Evolutionary conservation across 2,113 vertebrate species (phyloP), one percentile per base, ranked within the genome.

Genomic region (Microtus ochrogaster): DNA sequence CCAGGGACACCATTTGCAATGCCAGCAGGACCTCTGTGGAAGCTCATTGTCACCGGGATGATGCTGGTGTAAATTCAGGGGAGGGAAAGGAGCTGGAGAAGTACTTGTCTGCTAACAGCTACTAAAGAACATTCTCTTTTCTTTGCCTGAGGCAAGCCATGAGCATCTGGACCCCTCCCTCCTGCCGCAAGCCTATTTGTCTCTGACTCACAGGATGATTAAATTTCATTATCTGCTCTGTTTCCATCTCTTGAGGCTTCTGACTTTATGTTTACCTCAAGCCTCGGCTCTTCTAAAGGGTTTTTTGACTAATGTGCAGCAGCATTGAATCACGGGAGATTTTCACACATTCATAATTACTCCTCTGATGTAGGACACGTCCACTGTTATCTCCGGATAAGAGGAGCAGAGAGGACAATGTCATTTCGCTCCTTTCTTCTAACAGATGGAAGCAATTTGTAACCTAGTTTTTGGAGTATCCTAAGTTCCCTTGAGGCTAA

Each of bases 151-250:
- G 70, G 55, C 12, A n/a, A 36, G 14, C 41, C 44, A 2, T 28
- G 19, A 77, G n/a, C 17, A 12, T 61, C 41, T 47, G 24, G 33
- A 39, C 63, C 52, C 21, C 81, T 84, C 22, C n/a, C 9, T 90
- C 65, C 28, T 12, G 47, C 74, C 77, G 72, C 36, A 65, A 52
- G 92, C 87, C 93, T 85, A n/a, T 90, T 93, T 92, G 91, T 85
- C 44, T 96, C 84, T 97, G 97, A 97, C 94, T 96, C 96, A 97
- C 92, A 95, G 91, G 92, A 94, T 96, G 95, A 96, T 95, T 96
- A 85, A 77, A 91, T 92, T 95, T 89, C 92, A 92, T 92, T 92
- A 92, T 72, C 85, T 0, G 0, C 44, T 93, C 85, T 33, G 52
- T 88, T 77, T 84, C 44, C 44, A 95, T 78, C 68, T 94, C 81